Conservation (phyloP, 2,797 vertebrate species). For the Percopsis omiscomaycus region DNA sequence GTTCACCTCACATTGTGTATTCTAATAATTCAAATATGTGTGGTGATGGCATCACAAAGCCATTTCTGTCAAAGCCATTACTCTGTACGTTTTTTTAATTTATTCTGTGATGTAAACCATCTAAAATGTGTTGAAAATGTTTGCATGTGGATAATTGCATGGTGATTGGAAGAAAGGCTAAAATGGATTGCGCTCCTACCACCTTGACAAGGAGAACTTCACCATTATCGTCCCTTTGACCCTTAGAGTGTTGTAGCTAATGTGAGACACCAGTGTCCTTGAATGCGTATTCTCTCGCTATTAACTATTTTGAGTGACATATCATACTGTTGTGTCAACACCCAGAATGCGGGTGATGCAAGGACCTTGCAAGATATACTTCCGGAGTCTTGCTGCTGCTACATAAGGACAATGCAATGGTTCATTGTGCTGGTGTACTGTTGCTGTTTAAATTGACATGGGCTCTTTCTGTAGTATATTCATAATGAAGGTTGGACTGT, state of each 20-base stretch:
- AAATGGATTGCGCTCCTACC: conserved; percentile 17
- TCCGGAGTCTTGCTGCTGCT: conserved; percentile 21
- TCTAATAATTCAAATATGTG: conserved; percentile 34
- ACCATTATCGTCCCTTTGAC: conserved; percentile 35
- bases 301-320: conserved; percentile 63
- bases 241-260: conserved; percentile 21
- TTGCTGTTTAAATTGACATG: conserved; percentile 3
- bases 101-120: conserved; percentile 20
- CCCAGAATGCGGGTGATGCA: conserved; percentile 68
- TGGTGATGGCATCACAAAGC: conserved; percentile 42
- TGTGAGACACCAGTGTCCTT: conserved; percentile 43
- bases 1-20: conserved; percentile 38
- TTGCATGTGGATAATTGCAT: conserved; percentile 7
- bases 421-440: conserved; percentile 8
- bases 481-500: not conserved
- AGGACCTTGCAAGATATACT: conserved; percentile 64
- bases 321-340: conserved; percentile 51
- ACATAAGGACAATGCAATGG: conserved; percentile 35
- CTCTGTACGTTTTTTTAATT: conserved; percentile 17
- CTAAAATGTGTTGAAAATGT: conserved; percentile 33
- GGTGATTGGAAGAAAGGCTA: conserved; percentile 8
- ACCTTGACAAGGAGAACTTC: conserved; percentile 37
- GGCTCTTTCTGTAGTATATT: conserved; percentile 2
- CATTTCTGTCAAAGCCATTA: conserved; percentile 22
- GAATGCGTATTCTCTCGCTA: conserved; percentile 42